phyloP scores from a whole-genome alignment of 2,888 invertebrate species.

The Strigamia maritima region DNA sequence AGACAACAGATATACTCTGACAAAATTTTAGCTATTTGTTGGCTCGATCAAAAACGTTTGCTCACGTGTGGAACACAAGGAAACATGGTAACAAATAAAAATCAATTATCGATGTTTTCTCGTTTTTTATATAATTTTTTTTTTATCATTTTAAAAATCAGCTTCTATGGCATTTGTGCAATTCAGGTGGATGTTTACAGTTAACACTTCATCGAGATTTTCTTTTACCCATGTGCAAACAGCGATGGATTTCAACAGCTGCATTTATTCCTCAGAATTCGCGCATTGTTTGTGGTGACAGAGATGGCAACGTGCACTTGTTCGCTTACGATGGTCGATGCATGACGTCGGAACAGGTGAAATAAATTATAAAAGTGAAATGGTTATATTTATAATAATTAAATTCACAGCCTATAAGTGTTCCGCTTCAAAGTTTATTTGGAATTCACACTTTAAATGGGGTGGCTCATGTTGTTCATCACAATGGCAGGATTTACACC shows the following conservation, averaged over 20 bases:
- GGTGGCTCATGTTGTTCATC: constrained; percentile 24
- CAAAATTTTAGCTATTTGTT: constrained; percentile 31
- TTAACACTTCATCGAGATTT: constrained; percentile 7
- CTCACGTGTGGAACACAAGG: constrained; percentile 37
- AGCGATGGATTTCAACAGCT: constrained; percentile 37
- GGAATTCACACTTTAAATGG: constrained; percentile 25
- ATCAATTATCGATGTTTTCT: background rate
- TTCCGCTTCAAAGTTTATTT: constrained; percentile 24
- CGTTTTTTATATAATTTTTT: background rate
- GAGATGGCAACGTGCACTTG: constrained; percentile 33
- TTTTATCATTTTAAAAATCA: background rate
- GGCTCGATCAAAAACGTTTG: constrained; percentile 34
- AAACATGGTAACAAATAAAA: constrained; percentile 34
- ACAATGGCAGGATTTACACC: constrained; percentile 24
- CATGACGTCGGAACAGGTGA: background rate
- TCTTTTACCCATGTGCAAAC: constrained; percentile 34
- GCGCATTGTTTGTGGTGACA: constrained; percentile 16
- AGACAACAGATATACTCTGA: constrained; percentile 36
- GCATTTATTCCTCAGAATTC: background rate
- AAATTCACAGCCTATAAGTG: background rate
- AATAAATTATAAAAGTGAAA: background rate
- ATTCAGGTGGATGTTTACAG: constrained; percentile 6
- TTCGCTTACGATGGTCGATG: background rate
- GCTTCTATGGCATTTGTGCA: constrained; percentile 11
- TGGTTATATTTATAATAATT: background rate